A percentile compares a stretch with the other conserved stretches of the same genome.
These are phyloP conservation scores for Pristionchus pacificus DNA, from an alignment of 1,140 invertebrate genomes.

Conservation along the genomic window DNA sequence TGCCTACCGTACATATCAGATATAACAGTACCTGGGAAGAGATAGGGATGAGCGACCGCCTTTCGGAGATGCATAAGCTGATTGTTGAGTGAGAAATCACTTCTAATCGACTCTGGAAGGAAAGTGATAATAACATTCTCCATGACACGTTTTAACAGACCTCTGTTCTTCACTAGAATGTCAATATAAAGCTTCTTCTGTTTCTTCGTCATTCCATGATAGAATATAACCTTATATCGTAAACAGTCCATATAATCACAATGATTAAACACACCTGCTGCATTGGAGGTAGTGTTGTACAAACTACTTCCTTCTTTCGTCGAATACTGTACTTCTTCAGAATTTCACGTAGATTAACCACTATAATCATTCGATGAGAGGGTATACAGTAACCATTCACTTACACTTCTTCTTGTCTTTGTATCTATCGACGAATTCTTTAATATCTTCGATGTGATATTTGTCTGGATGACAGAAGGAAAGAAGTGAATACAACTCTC, in stretches of 20 bases:
- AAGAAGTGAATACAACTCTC: slow-evolving; percentile 15
- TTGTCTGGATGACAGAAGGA: slow-evolving; percentile 2
- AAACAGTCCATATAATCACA: not conserved
- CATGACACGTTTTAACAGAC: slow-evolving; percentile 2
- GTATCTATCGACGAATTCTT: slow-evolving; percentile 5
- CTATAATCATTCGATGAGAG: not conserved
- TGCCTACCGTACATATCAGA: not conserved
- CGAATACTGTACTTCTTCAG: slow-evolving; percentile 8
- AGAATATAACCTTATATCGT: slow-evolving; percentile 1
- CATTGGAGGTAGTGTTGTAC: not conserved
- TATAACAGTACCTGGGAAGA: slow-evolving; percentile 5
- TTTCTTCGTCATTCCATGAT: slow-evolving; percentile 4
- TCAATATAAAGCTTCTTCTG: slow-evolving; percentile 17
- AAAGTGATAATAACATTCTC: not conserved
- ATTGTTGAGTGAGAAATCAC: slow-evolving; percentile 2
- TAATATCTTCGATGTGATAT: not conserved
- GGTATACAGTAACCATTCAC: not conserved
- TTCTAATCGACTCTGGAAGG: slow-evolving; percentile 8
- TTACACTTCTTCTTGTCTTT: slow-evolving; percentile 4
- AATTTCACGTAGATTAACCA: slow-evolving; percentile 10
- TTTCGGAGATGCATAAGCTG: slow-evolving; percentile 16
- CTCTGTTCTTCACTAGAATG: slow-evolving; percentile 8
- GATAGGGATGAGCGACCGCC: slow-evolving; percentile 11
- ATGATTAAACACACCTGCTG: not conserved
- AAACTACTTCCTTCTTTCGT: slow-evolving; percentile 15